Conservation (phyloP, 2,797 vertebrate genomes). For the Tapirus indicus region DNA sequence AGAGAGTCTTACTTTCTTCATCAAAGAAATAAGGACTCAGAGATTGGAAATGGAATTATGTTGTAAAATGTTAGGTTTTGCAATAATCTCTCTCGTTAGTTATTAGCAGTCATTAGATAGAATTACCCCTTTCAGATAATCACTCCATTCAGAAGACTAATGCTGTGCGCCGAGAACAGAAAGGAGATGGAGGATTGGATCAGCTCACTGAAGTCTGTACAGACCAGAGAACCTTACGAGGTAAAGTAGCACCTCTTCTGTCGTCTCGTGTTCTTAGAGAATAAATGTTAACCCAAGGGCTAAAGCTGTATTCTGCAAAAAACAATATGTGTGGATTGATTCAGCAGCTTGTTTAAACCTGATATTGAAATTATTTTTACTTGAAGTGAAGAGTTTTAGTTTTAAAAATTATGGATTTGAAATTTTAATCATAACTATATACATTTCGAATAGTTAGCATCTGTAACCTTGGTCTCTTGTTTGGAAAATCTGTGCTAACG, state of each 20-base stretch:
- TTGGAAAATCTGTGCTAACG: constrained; percentile 91
- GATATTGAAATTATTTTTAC: neutral
- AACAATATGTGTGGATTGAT: neutral
- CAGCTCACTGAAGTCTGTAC: constrained; percentile 95
- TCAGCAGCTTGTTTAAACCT: neutral
- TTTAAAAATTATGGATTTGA: neutral
- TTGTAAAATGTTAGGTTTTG: neutral
- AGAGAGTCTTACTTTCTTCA: neutral
- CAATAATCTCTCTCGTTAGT: neutral
- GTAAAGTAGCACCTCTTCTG: constrained; percentile 87
- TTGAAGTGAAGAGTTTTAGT: neutral
- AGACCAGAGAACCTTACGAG: constrained; percentile 98
- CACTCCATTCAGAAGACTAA: constrained; percentile 94
- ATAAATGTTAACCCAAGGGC: neutral
- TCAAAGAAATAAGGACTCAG: neutral
- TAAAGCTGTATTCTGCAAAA: neutral
- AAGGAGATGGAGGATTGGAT: constrained; percentile 98
- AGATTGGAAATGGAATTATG: neutral
- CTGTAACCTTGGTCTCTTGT: constrained; percentile 85
- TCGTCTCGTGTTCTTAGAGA: neutral
- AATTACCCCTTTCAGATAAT: constrained; percentile 91
- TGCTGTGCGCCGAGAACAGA: constrained; percentile 95
- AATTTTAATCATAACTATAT: neutral
- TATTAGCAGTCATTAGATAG: constrained; percentile 60
- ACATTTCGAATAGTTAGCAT: neutral